Conservation (phyloP, 2,113 vertebrate genomes). For the Myotis lucifugus region DNA sequence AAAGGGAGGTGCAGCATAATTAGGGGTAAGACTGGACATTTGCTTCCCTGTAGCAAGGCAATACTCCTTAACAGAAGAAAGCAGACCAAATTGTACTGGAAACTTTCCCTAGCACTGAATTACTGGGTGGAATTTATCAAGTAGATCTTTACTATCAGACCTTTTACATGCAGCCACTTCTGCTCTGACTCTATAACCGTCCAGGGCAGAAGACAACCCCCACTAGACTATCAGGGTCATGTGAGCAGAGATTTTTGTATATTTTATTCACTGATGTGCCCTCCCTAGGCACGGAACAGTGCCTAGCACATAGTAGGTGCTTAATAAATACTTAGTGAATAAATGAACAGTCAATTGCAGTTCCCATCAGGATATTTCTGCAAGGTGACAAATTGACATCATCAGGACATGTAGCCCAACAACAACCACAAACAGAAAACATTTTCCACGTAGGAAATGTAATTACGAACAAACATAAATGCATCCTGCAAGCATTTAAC, state of each 20-base stretch:
- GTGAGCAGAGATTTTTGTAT: neutral
- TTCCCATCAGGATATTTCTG: neutral
- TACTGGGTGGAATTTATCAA: conserved; percentile 13
- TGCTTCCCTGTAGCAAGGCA: neutral
- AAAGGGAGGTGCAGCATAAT: neutral
- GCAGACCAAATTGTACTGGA: neutral
- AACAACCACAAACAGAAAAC: neutral
- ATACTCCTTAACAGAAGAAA: neutral
- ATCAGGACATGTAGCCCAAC: neutral
- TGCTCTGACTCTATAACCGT: neutral
- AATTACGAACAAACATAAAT: neutral
- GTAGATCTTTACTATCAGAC: neutral
- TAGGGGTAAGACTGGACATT: neutral
- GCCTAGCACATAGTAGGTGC: neutral
- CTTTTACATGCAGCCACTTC: neutral
- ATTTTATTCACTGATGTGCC: neutral
- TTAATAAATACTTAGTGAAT: neutral
- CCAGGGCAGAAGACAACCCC: neutral
- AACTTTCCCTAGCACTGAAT: conserved; percentile 3
- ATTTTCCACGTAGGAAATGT: neutral
- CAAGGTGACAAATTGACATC: neutral
- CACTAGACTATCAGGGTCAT: neutral
- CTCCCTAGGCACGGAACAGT: neutral
- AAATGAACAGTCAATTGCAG: neutral
- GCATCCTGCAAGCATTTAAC: conserved; percentile 38